Percentiles rank a stretch among this genome's conserved stretches.
These are phyloP conservation scores for Colinus virginianus DNA, from an alignment of 2,113 vertebrate genomes.

Conservation along the genomic window DNA sequence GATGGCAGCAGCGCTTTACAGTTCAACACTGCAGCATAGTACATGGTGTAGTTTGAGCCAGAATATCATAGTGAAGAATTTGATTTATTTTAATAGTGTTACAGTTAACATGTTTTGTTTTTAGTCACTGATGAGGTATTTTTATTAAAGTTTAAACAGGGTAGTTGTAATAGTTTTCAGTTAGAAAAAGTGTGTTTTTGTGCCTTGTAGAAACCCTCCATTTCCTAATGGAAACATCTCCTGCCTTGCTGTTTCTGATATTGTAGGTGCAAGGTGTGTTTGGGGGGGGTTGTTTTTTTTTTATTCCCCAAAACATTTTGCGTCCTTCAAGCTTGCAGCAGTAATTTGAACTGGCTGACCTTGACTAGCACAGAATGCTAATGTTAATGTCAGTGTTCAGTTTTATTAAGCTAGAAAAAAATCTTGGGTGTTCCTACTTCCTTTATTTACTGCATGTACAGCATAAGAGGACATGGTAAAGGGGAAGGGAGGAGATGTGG, in stretches of 20 bases:
- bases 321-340: not conserved
- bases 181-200: not conserved
- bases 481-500: not conserved
- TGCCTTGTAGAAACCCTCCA: not conserved
- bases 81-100: not conserved
- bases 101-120: not conserved
- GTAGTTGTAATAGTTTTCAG: not conserved
- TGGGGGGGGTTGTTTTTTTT: not conserved
- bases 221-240: not conserved
- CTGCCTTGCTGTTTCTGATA: not conserved
- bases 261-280: not conserved
- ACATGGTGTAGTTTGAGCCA: not conserved
- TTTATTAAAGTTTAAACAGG: not conserved
- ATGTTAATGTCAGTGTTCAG: not conserved
- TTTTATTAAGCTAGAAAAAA: not conserved
- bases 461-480: not conserved
- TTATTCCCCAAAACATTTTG: not conserved
- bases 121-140: not conserved
- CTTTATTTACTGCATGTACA: not conserved
- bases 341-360: not conserved
- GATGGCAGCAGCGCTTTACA: conserved; percentile 80
- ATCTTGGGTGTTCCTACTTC: conserved; percentile 3
- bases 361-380: not conserved
- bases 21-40: not conserved
- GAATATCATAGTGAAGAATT: not conserved